These are phyloP conservation scores for Ceramica pisi DNA, from an alignment of 2,888 invertebrate species.

Conservation along the genomic window DNA sequence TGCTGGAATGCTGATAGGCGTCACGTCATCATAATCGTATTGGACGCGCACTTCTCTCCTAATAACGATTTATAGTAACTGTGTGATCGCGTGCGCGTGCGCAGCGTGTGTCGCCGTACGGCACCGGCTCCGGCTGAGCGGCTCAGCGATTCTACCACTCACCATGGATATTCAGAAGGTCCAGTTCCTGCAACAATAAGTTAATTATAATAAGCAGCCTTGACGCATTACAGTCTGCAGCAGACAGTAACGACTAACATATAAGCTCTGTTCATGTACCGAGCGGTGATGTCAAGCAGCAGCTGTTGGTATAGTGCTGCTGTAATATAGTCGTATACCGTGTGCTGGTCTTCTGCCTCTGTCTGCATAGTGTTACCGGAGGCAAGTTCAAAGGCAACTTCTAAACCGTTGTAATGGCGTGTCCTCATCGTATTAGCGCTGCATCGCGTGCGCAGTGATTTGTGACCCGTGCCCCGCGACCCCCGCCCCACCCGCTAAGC, in stretches of 20 bases:
- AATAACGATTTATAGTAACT: conserved; percentile 58
- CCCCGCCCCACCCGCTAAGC: conserved; percentile 11
- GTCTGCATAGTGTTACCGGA: background rate
- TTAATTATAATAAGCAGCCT: background rate
- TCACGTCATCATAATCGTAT: conserved; percentile 28
- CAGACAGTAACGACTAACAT: background rate
- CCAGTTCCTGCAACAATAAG: background rate
- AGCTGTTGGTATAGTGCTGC: background rate
- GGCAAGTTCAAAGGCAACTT: conserved; percentile 27
- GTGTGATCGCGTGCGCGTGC: conserved; percentile 32
- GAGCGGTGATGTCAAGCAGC: background rate
- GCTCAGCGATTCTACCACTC: background rate
- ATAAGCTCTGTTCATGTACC: background rate
- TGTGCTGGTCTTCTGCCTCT: background rate
- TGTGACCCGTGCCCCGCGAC: conserved; percentile 11
- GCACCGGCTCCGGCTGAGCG: conserved; percentile 20
- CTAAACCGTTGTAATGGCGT: conserved; percentile 2
- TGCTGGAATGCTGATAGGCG: background rate
- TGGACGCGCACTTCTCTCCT: conserved; percentile 23
- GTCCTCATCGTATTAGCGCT: conserved; percentile 18
- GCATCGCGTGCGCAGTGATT: conserved; percentile 49
- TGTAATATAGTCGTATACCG: no score
- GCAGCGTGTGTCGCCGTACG: conserved; percentile 13
- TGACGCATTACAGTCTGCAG: no score
- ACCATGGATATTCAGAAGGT: background rate